Evolutionary conservation across 2,113 vertebrate genomes (phyloP).

Genomic region (Merops nubicus): DNA sequence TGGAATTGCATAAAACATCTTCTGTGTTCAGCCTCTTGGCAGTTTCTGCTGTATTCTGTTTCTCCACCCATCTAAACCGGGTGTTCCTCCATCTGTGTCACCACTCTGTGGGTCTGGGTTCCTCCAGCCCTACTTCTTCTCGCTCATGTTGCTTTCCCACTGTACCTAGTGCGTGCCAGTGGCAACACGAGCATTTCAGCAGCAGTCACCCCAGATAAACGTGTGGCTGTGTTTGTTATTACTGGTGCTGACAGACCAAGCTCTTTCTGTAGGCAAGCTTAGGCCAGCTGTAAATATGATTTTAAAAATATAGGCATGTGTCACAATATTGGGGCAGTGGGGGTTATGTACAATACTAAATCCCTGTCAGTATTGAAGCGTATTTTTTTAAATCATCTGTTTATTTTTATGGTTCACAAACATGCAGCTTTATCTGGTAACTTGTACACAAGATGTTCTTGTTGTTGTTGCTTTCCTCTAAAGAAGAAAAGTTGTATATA

Average conservation of each 20-base stretch:
- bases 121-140: background rate
- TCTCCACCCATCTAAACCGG: background rate
- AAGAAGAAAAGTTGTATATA: background rate
- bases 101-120: background rate
- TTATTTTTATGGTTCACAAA: background rate
- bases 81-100: background rate
- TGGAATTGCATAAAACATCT: background rate
- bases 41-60: accelerated
- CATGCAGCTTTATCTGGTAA: background rate
- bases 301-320: background rate
- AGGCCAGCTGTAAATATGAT: background rate
- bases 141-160: background rate
- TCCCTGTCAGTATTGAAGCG: background rate
- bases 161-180: background rate
- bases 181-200: background rate
- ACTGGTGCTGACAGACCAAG: background rate
- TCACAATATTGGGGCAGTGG: background rate
- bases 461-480: background rate
- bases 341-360: background rate
- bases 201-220: background rate
- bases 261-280: background rate
- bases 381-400: background rate
- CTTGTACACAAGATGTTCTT: background rate
- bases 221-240: background rate
- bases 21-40: background rate